Base-by-base conservation (phyloP, 2,113 vertebrate species). In the Cathartes aura region DNA sequence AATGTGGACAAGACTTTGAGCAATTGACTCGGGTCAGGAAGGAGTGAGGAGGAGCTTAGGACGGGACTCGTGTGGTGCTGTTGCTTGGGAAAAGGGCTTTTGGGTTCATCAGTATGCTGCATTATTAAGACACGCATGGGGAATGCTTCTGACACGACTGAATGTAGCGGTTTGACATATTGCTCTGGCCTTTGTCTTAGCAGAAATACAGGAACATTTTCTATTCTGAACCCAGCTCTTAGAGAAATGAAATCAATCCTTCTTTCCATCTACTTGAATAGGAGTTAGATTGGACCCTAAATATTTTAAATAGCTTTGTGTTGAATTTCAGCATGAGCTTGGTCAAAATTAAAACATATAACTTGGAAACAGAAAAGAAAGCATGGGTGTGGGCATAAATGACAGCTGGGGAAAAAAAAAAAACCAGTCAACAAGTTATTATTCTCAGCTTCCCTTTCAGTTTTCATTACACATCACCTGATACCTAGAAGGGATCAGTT, bases 31-130 rank as follows among this genome's bases (percentile, higher is more conserved):
- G 6, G 21, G 11, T 73, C 50, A 82, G 87, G 43, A 76, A 83
- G 23, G 20, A 82, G 73, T 34, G 71, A 62, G 68, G 50, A 83
- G 26, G 53, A n/a, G 30, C 8, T 55, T 89, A 62, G 48, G 26
- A 48, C 0, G 0, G 55, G 45, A 78, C 45, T 76, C 47, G 64
- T 89, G 79, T 73, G 58, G 40, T 93, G 82, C 53, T 94, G 43
- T 78, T 82, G 17, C 59, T 72, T 89, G 87, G 71, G 84, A 56
- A 95, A 84, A 91, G 66, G n/a, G 32, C 45, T 94, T 95, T 92
- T 84, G 76, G 85, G 70, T 93, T 79, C 30, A 55, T 64, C 68
- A 81, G 15, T 67, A 22, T 53, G 38, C 42, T 2, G 5, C 0
- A 0, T 67, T 89, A 55, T 82, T 67, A 68, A 94, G 87, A 75